phyloP scores from a whole-genome alignment of 2,797 vertebrate species.

The Sebastes kiyomatsui region DNA sequence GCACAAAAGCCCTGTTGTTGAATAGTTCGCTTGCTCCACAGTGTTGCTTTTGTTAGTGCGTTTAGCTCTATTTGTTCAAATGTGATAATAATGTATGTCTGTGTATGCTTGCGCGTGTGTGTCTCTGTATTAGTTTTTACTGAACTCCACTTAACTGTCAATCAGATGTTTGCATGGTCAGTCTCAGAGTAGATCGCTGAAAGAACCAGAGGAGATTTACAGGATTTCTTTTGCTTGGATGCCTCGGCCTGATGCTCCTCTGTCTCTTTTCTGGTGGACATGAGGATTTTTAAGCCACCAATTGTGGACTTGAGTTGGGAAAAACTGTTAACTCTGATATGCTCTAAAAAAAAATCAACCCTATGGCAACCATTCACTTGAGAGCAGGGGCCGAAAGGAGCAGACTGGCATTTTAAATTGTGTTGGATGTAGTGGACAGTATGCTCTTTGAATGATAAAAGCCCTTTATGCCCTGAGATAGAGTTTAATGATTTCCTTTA shows the following conservation, averaged over 20 bases:
- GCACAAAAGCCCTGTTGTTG: slow-evolving; percentile 66
- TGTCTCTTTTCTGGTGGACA: slow-evolving; percentile 1
- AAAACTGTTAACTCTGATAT: slow-evolving; percentile 20
- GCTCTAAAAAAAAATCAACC: slow-evolving; percentile 2
- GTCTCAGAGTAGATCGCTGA: slow-evolving; percentile 47
- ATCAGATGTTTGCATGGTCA: slow-evolving; percentile 67
- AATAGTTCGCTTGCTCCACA: slow-evolving; percentile 62
- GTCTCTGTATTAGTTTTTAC: slow-evolving; percentile 60
- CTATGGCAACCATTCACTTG: slow-evolving; percentile 11
- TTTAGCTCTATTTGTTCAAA: slow-evolving; percentile 58
- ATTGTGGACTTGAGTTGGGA: slow-evolving; percentile 27
- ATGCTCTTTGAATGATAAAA: slow-evolving; percentile 32
- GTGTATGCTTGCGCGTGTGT: slow-evolving; percentile 53
- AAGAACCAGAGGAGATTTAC: slow-evolving; percentile 26
- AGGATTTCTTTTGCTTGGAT: not conserved
- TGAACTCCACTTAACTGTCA: slow-evolving; percentile 47
- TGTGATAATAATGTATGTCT: slow-evolving; percentile 56
- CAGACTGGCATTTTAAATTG: slow-evolving; percentile 46
- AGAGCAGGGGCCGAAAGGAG: slow-evolving; percentile 27
- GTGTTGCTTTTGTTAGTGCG: slow-evolving; percentile 67
- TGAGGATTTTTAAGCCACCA: slow-evolving; percentile 9
- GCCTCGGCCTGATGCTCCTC: slow-evolving; percentile 7
- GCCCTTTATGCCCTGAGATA: slow-evolving; percentile 43
- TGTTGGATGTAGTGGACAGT: slow-evolving; percentile 27
- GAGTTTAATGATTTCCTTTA: slow-evolving; percentile 47